Conservation (phyloP, 2,888 invertebrate genomes). For the Diploptera punctata region DNA sequence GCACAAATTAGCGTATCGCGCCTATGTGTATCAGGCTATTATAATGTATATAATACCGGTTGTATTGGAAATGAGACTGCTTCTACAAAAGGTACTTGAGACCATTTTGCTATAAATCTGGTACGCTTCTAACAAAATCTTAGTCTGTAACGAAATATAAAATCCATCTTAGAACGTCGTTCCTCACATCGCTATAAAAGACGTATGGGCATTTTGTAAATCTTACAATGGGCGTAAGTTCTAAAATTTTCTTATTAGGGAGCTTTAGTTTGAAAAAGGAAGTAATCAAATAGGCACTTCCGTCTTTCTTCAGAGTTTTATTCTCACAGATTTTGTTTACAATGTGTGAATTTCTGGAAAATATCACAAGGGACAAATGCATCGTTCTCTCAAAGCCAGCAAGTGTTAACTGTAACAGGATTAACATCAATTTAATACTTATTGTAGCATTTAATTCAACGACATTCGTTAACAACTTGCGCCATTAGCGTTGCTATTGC, state of each 20-base stretch:
- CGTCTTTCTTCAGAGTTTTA: no score
- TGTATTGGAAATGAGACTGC: neutral
- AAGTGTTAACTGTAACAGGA: no score
- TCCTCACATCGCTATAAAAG: slow-evolving; percentile 8
- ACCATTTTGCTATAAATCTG: slow-evolving; percentile 32
- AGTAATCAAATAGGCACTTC: no score
- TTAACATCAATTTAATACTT: no score
- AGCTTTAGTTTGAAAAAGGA: neutral
- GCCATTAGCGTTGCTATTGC: no score
- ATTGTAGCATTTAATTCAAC: no score
- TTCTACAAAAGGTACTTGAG: slow-evolving; percentile 29
- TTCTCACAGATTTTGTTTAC: no score
- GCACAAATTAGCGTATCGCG: slow-evolving; percentile 17
- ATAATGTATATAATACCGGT: neutral
- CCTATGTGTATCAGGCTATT: slow-evolving; percentile 16
- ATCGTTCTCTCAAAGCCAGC: no score
- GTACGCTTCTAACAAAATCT: slow-evolving; percentile 35
- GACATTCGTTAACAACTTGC: no score
- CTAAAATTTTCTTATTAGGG: slow-evolving; percentile 26
- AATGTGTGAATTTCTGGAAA: no score
- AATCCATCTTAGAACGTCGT: slow-evolving; percentile 28
- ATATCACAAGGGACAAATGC: no score
- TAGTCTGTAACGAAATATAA: slow-evolving; percentile 36
- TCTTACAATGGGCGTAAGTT: slow-evolving; percentile 15
- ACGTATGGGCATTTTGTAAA: neutral